Evolutionary conservation across 2,797 vertebrate genomes (phyloP), one percentile per base, ranked within the genome.

Genomic region (Tokudaia tokunoshimensis): DNA sequence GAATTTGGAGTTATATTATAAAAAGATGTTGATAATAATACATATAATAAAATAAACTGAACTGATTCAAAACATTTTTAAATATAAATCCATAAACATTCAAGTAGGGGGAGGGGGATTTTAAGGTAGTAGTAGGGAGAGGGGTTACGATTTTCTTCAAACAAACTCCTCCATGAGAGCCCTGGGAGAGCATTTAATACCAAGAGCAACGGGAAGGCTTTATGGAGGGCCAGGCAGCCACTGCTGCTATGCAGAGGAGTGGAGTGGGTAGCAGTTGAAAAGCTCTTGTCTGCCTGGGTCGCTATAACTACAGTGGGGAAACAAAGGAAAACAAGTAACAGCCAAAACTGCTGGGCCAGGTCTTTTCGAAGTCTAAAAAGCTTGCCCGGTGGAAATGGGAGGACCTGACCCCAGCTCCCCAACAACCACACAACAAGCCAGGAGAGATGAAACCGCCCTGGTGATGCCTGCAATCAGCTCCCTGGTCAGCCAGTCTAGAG

Each of bases 181-280:
- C n/a, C 90, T 44, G 50, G 44, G 24, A 82, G 89, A 94, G 92
- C 90, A 55, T 14, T 70, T 80, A 4, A 8, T 57, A 22, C 17
- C 55, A 47, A 74, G 72, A 92, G 57, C 94, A 88, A 63, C 19
- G 2, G 34, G 26, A 92, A 63, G 95, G 79, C 92, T 97, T 97
- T 96, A 9, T 24, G 4, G 34, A 41, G 34, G 67, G 50, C 55
- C 50, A 2, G 3, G 37, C 67, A 79, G 67, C 85, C 91, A 2
- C 15, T 9, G 24, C 50, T 67, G 52, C 89, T 96, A 82, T 78
- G 55, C 41, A 41, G 41, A 41, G 41, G 7, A 83, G 10, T 65
- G 85, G 88, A 93, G 1, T 24, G 15, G n/a, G 61, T 8, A 13
- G 3, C 1, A 8, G 22, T 79, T 29, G 52, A 37, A 57, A 5